Evolutionary conservation across 2,797 vertebrate species (phyloP), one percentile per base, ranked within the genome.

Genomic region (Merluccius polli): DNA sequence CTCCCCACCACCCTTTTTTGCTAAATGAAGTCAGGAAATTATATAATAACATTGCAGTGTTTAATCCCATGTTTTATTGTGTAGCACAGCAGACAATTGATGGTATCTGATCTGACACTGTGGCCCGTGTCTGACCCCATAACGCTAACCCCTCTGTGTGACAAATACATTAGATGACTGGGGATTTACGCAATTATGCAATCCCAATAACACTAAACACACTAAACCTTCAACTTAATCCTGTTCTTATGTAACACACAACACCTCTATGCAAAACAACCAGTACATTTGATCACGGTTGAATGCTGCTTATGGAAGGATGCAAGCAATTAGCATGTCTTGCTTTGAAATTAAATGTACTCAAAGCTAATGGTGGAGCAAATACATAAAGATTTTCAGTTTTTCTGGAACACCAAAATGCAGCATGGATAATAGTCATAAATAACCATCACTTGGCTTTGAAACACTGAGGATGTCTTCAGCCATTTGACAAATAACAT

Each of bases 201-300:
- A 83, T 84, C 81, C 84, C 85, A 85, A 59, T 24, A 24, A n/a
- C 52, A 59, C n/a, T 27, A 27, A 27, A 85, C 35, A 86, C 76
- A 73, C 83, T 82, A 84, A 86, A 87, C 80, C 87, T 81, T 80
- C 78, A 81, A 87, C 81, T 86, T 88, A 90, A 91, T 90, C 88
- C 84, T 44, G 33, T n/a, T 7, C 79, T 91, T 91, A 89, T 79
- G 82, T 90, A 91, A 91, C 77, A 27, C 71, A n/a, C 16, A 18
- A 18, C 44, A 30, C n/a, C 52, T 24, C 52, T 10, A 59, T 24
- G 52, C 16, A 18, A 4, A 3, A 21, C 2, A 11, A 32, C 4
- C 9, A 12, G 24, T 21, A 31, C 65, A 31, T 68, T 87, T 84
- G 75, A 41, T 78, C 79, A 75, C 41, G 18, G 81, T 84, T 87